Base-by-base conservation (phyloP, 2,888 invertebrate genomes). In the Monopis laevigella region DNA sequence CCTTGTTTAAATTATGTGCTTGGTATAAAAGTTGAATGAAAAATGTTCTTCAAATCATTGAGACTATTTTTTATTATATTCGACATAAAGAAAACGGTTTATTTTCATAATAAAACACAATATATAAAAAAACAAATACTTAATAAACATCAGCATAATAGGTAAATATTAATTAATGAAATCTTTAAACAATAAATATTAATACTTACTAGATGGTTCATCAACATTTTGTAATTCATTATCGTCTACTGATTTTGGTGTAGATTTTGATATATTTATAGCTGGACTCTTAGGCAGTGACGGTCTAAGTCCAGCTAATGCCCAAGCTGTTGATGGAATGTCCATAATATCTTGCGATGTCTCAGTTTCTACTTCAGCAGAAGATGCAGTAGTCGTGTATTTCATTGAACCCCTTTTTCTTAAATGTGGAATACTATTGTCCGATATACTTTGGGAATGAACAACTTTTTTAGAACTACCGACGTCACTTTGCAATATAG, bases 351-450 rank as follows among this genome's bases (percentile, higher is more conserved):
- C 73, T 40, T 59, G 62, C 2, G 59, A 44, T 10, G 30, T 21
- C 32, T 63, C 60, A 2, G 50, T 52, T 3, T 14, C 40, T 41
- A 67, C 71, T 4, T 58, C 49, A 7, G 66, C 65, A 5, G 48
- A 51, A 2, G 59, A 55, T 8, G 72, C 64, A 11, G 74, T 59
- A 5, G 69, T 56, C 1, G 58, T 56, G 48, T 59, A 82, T 46
- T 72, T 82, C 2, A 70, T 73, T 0, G 82, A 83, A 10, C 83
- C 83, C 47, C 83, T 62, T 51, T 83, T 83, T 57, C 71, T 67
- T 43, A 82, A 51, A 17, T 73, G 62, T 3, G 80, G 73, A 39
- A 82, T 80, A n/a, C 69, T 70, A 48, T 81, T 81, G 43, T 82
- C 81, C 21, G 67, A 65, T 49, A 70, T 69, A 4, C 68, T 63